Conservation (phyloP, 1,140 invertebrate species). For the Trichonephila clavipes region DNA sequence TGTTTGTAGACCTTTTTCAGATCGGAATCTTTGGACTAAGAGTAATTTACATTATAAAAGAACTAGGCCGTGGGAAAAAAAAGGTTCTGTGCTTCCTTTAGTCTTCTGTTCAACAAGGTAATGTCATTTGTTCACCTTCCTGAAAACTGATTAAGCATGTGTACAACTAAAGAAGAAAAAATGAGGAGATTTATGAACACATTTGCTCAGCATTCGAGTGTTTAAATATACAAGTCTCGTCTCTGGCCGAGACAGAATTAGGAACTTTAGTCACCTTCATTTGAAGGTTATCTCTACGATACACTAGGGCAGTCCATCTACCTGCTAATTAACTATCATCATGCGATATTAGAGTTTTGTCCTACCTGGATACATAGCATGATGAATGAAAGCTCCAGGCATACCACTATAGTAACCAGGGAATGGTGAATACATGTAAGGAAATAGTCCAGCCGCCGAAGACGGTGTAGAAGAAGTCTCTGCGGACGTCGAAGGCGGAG, state of each 20-base stretch:
- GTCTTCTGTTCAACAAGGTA: too few species aligned
- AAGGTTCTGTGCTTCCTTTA: too few species aligned
- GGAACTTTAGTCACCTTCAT: conserved; percentile 47
- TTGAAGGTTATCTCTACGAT: not conserved
- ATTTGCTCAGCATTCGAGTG: not conserved
- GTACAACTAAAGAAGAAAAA: not conserved
- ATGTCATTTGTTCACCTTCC: conserved; percentile 14
- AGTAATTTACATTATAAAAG: not conserved
- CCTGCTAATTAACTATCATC: conserved; percentile 16
- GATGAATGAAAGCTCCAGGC: conserved; percentile 68
- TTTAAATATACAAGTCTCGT: conserved; percentile 5
- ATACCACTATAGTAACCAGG: conserved; percentile 67
- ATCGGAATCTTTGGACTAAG: not conserved
- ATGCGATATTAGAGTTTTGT: conserved; percentile 72
- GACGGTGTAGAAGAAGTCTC: conserved; percentile 30
- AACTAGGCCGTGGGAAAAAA: not conserved
- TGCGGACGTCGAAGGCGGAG: conserved; percentile 4
- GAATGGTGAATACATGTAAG: conserved; percentile 72
- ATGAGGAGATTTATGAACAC: not conserved
- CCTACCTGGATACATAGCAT: conserved; percentile 76
- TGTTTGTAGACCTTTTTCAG: not conserved
- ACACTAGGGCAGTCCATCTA: not conserved
- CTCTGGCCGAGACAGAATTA: conserved; percentile 13
- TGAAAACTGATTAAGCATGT: not conserved
- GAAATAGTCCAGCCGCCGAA: conserved; percentile 68